Percentiles rank a stretch among this genome's conserved stretches.
Evolutionary conservation across 2,113 vertebrate genomes (phyloP).

Genomic region (Cololabis saira): DNA sequence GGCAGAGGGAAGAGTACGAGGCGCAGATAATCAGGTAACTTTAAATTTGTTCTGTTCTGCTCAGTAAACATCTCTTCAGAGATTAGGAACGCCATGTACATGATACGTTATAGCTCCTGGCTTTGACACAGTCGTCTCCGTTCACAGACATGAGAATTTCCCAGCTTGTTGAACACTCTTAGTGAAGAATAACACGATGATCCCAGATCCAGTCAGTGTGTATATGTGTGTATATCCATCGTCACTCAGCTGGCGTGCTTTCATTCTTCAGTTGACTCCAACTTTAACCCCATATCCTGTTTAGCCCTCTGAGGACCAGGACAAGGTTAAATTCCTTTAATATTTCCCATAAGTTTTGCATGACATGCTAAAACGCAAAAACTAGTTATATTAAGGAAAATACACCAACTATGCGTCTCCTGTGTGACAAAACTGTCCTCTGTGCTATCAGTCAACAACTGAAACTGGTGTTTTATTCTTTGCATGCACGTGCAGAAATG

Average conservation of each 20-base stretch:
- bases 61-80: not conserved
- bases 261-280: conserved; percentile 35
- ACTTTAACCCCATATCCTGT: conserved; percentile 63
- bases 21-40: conserved; percentile 78
- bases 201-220: conserved; percentile 43
- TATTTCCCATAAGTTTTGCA: conserved; percentile 6
- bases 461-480: too few relatives aligned
- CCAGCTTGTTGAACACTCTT: conserved; percentile 19
- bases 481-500: too few relatives aligned
- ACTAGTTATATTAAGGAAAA: not conserved
- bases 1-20: conserved; percentile 80
- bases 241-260: conserved; percentile 29
- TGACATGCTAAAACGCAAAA: not conserved
- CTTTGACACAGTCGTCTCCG: not conserved
- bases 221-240: not conserved
- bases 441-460: too few relatives aligned
- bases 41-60: not conserved
- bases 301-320: conserved; percentile 21
- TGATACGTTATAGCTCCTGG: too few relatives aligned
- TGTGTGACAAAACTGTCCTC: not conserved
- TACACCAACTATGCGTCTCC: not conserved
- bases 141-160: conserved; percentile 20
- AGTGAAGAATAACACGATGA: conserved; percentile 29
- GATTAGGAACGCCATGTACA: too few relatives aligned
- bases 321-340: too few relatives aligned